Evolutionary conservation across 92 coral and sea anemone genomes (phyloP).

Genomic region (Muricea muricata): DNA sequence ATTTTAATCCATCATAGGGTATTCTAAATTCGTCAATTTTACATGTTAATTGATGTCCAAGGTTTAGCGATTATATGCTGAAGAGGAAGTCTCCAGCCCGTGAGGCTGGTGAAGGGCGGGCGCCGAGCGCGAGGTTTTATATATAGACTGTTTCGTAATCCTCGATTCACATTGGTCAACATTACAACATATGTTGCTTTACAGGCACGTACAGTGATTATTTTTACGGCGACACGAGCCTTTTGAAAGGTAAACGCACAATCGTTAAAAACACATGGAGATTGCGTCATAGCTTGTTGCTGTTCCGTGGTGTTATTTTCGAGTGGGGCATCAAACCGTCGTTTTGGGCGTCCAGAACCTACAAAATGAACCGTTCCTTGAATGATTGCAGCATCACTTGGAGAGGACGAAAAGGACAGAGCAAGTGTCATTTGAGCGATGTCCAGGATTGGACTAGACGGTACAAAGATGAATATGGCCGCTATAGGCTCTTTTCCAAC

Average conservation of each 20-base stretch:
- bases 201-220: background rate
- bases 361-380: background rate
- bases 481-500: background rate
- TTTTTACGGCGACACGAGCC: background rate
- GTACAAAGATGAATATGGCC: background rate
- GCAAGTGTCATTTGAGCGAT: background rate
- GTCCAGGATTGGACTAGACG: background rate
- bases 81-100: too few species aligned
- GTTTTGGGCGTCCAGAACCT: too few species aligned
- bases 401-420: background rate
- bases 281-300: background rate
- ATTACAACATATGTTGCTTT: too few species aligned
- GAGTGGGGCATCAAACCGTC: constrained; percentile 11
- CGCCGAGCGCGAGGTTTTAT: too few species aligned
- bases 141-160: too few species aligned
- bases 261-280: background rate
- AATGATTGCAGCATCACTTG: background rate
- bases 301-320: background rate
- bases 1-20: too few species aligned
- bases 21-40: too few species aligned
- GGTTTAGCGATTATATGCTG: too few species aligned
- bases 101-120: too few species aligned
- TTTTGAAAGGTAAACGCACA: background rate
- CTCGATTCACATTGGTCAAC: too few species aligned
- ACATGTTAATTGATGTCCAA: too few species aligned